Evolutionary conservation across 2,797 vertebrate species (phyloP).

Genomic region (Varecia variegata): DNA sequence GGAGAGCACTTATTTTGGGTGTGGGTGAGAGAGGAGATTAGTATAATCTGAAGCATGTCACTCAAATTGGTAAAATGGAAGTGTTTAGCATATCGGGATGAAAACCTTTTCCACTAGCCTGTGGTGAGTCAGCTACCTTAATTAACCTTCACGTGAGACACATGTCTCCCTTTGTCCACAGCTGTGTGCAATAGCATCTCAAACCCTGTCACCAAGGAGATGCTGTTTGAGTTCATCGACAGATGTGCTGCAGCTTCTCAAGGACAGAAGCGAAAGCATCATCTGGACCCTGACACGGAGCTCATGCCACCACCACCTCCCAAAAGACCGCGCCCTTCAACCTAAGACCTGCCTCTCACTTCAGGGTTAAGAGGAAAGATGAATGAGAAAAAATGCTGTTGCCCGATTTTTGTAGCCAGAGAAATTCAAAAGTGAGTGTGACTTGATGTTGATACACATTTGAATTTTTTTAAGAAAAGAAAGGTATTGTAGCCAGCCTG

Average conservation of each 20-base stretch:
- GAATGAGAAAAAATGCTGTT: neutral
- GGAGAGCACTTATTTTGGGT: neutral
- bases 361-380: neutral
- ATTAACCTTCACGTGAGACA: neutral
- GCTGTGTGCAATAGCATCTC: slow-evolving; percentile 98
- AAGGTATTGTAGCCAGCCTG: slow-evolving; percentile 74
- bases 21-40: neutral
- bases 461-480: slow-evolving; percentile 47
- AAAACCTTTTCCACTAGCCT: neutral
- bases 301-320: slow-evolving; percentile 97
- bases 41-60: neutral
- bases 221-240: slow-evolving; percentile 94
- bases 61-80: neutral
- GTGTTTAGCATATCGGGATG: neutral
- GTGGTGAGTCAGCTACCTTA: neutral
- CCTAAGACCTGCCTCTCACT: slow-evolving; percentile 61
- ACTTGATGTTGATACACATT: slow-evolving; percentile 62
- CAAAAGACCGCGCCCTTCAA: slow-evolving; percentile 90
- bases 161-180: slow-evolving; percentile 80
- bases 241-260: slow-evolving; percentile 88
- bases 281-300: slow-evolving; percentile 92
- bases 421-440: slow-evolving; percentile 21
- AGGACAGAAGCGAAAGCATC: slow-evolving; percentile 89
- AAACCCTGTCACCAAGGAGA: slow-evolving; percentile 96
- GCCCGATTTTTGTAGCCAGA: slow-evolving; percentile 71